A percentile compares a stretch with the other conserved stretches of the same genome.
Conservation (phyloP, 2,888 invertebrate species). For the Margaritifera margaritifera region DNA sequence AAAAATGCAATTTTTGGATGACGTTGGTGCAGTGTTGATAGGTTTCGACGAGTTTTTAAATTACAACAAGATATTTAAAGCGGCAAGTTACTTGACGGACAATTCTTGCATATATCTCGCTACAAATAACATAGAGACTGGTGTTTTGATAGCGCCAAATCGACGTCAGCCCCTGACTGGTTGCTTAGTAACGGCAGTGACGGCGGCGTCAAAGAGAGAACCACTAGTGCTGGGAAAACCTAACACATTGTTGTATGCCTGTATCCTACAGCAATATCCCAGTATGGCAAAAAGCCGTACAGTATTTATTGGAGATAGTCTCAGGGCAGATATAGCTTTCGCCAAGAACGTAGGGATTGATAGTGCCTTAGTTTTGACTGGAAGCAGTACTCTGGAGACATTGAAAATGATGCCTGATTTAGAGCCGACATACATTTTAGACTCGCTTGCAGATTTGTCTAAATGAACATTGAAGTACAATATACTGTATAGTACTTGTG, state of each 20-base stretch:
- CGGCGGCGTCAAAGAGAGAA: constrained; percentile 38
- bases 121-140: constrained; percentile 79
- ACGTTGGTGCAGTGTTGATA: constrained; percentile 90
- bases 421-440: constrained; percentile 42
- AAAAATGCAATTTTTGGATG: constrained; percentile 40
- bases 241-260: constrained; percentile 46
- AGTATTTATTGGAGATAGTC: constrained; percentile 60
- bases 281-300: constrained; percentile 37
- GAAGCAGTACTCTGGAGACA: constrained; percentile 32
- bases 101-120: constrained; percentile 88
- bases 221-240: constrained; percentile 62
- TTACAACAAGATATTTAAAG: constrained; percentile 92
- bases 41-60: constrained; percentile 95
- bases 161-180: constrained; percentile 57
- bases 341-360: constrained; percentile 56
- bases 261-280: constrained; percentile 42
- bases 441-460: constrained; percentile 37
- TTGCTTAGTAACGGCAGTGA: constrained; percentile 48
- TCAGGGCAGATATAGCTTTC: constrained; percentile 57
- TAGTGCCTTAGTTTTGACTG: constrained; percentile 57
- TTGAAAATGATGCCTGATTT: constrained; percentile 31
- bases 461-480: neutral
- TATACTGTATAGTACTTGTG: no score
- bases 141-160: constrained; percentile 30
- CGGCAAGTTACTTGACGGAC: constrained; percentile 89